Conservation (phyloP, 1,140 invertebrate genomes). For the Ganaspis sp. region DNA sequence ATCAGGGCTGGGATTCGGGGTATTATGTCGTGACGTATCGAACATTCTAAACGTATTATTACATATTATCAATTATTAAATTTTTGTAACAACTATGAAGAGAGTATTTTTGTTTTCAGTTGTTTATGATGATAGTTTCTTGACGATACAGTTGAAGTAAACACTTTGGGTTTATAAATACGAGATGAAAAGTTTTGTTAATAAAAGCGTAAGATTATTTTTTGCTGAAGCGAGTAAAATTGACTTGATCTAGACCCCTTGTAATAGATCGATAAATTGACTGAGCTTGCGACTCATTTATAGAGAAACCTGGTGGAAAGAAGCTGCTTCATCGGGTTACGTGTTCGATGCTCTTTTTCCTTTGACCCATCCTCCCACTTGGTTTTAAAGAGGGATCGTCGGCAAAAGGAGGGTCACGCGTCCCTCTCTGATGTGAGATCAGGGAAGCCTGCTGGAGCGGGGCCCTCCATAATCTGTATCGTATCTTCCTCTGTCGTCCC, state of each 20-base stretch:
- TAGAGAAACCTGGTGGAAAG: background rate
- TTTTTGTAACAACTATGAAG: no score
- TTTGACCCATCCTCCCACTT: constrained; percentile 26
- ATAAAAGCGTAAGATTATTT: background rate
- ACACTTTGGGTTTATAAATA: no score
- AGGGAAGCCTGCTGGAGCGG: constrained; percentile 61
- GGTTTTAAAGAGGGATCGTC: constrained; percentile 40
- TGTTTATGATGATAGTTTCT: no score
- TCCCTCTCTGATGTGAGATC: constrained; percentile 64
- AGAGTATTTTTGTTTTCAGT: no score
- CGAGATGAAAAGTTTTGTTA: constrained; percentile 19
- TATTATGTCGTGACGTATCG: no score
- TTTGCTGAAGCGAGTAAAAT: background rate
- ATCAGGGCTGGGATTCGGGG: no score
- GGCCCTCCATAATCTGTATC: constrained; percentile 67
- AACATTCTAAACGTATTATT: no score
- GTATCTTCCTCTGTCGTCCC: constrained; percentile 59
- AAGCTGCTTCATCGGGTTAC: constrained; percentile 6
- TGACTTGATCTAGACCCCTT: background rate
- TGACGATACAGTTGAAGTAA: no score
- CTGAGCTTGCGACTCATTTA: constrained; percentile 10
- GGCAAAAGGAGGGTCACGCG: constrained; percentile 30
- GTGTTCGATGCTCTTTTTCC: constrained; percentile 12
- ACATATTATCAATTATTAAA: no score
- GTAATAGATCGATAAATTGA: constrained; percentile 18